Base-by-base conservation (phyloP, 1,140 invertebrate genomes). In the Caenorhabditis remanei region DNA sequence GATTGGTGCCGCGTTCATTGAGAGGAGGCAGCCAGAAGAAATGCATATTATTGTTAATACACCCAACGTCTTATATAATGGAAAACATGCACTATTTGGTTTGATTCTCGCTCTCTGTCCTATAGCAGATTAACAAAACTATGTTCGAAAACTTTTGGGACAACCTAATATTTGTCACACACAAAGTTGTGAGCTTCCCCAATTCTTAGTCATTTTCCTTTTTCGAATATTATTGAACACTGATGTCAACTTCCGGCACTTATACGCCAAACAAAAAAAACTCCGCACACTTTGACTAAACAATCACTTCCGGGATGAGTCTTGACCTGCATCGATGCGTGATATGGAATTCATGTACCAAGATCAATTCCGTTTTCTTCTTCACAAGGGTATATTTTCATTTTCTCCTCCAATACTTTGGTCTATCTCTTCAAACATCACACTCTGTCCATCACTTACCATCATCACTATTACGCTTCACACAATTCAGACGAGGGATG, bases 371-470 rank as follows among this genome's bases (percentile, higher is more conserved):
- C 65, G 16, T 16, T 46, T 14, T 53, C 50, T 53, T 43, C 41
- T 71, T 71, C 65, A 63, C 61, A 63, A 63, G 11, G 24, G 61
- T 71, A 14, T 6, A 46, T 21, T 16, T 71, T 46, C 19, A 43
- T 46, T 79, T 53, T 50, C n/a, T 50, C 40, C 21, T n/a, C 11
- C 65, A 43, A 43, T 71, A 71, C 65, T 43, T 19, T 71, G 41
- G 40, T 71, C 40, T 43, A 43, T 8, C 65, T 71, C 65, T 19
- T n/a, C 65, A 43, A 71, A 46, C 65, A 71, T 71, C 65, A 71
- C 65, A 71, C 65, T 46, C 65, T 43, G 14, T 24, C 46, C n/a
- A 50, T 50, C 46, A 9, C 46, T 13, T 46, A 19, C 40, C 16
- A 43, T 71, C 7, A 32, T 32, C 32, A 4, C 21, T 21, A 8